These are phyloP conservation scores for Callyntrura sp. DNA, from an alignment of 2,888 invertebrate species.

Conservation along the genomic window DNA sequence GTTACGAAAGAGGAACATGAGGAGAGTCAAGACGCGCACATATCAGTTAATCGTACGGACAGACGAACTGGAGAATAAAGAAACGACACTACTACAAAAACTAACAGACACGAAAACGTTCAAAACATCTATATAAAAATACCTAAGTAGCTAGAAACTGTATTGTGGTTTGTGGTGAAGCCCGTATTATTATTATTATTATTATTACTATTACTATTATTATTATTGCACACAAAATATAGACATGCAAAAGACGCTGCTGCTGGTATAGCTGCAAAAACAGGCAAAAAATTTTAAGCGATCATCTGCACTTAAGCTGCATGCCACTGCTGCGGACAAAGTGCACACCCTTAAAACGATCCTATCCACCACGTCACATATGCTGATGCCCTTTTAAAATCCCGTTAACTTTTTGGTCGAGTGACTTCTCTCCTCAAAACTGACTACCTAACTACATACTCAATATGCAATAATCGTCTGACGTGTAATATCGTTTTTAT, in stretches of 20 bases:
- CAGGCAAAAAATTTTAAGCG: slow-evolving; percentile 30
- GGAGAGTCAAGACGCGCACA: slow-evolving; percentile 9
- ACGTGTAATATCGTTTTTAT: not conserved
- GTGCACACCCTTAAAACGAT: not conserved
- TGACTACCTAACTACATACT: not conserved
- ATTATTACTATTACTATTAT: not conserved
- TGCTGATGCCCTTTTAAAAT: slow-evolving; percentile 1
- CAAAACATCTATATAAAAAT: not conserved
- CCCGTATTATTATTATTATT: not conserved
- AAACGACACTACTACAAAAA: not conserved
- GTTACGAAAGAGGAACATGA: slow-evolving; percentile 38
- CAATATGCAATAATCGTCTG: not conserved
- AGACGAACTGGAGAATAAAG: not conserved
- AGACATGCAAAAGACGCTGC: not conserved
- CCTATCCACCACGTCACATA: not conserved
- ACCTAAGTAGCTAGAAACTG: not conserved
- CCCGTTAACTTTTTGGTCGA: not conserved
- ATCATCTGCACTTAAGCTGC: slow-evolving; percentile 62
- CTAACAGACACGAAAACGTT: not conserved
- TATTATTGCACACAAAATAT: not conserved
- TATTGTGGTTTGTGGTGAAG: too few species aligned
- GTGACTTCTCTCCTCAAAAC: not conserved
- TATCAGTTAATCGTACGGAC: slow-evolving; percentile 31
- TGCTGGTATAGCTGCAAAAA: not conserved
- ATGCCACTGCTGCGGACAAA: slow-evolving; percentile 38